A percentile compares a stretch with the other conserved stretches of the same genome.
These are phyloP conservation scores for Sphaerophoria rueppellii DNA, from an alignment of 2,888 invertebrate species.

Conservation along the genomic window DNA sequence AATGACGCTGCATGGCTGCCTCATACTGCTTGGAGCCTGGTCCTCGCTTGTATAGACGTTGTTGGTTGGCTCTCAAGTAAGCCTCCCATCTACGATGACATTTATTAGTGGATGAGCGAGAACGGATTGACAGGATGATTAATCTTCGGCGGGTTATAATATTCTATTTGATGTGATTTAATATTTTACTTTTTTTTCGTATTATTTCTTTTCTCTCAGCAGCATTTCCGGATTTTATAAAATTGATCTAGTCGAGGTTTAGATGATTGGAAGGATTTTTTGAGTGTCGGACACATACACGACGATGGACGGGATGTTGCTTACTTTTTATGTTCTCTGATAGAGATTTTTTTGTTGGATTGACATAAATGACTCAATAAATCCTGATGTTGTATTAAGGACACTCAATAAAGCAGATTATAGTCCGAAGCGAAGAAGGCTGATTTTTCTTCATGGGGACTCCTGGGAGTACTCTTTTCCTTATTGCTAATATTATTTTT, in stretches of 20 bases:
- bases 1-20: neutral
- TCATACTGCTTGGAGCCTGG: neutral
- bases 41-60: neutral
- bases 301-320: neutral
- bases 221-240: constrained; percentile 51
- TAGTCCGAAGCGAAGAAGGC: too few relatives aligned
- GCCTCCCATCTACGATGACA: constrained; percentile 65
- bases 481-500: too few relatives aligned
- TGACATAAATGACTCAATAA: constrained; percentile 20
- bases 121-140: constrained; percentile 74
- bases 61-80: constrained; percentile 25
- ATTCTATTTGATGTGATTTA: constrained; percentile 73
- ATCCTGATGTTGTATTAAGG: neutral
- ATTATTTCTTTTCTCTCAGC: constrained; percentile 26
- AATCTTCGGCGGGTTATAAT: constrained; percentile 70
- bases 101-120: constrained; percentile 71
- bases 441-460: too few relatives aligned
- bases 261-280: constrained; percentile 4
- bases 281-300: neutral
- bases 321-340: neutral
- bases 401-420: constrained; percentile 3
- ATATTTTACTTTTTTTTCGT: constrained; percentile 27
- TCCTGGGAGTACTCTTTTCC: too few relatives aligned
- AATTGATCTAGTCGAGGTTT: constrained; percentile 6
- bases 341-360: neutral